Evolutionary conservation across 2,113 vertebrate genomes (phyloP), one percentile per base, ranked within the genome.

Genomic region (Platysteira castanea): DNA sequence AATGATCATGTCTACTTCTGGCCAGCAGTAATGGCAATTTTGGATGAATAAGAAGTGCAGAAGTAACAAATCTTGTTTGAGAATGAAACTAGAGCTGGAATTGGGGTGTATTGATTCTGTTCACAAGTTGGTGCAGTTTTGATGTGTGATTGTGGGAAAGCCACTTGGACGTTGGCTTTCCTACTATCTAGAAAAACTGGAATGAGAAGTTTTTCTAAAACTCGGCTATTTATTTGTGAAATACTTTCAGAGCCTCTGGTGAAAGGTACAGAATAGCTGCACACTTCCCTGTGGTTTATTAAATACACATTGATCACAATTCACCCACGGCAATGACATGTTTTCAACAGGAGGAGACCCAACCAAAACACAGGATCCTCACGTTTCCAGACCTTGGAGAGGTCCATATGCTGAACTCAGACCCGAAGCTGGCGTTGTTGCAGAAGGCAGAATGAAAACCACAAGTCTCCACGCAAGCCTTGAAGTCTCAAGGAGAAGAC

Each of bases 361-460:
- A 79, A 53, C 11, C 46, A 84, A 87, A 91, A 76, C n/a, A 63
- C 41, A 47, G 28, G 19, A 73, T 70, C 61, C 56, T 81, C 57
- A 52, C 5, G 5, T 70, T 84, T 27, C 64, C 80, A 57, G 57
- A 2, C n/a, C 49, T 28, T 37, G 46, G n/a, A 71, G 53, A 64
- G 15, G 26, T 68, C 33, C 42, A 27, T 0, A 0, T 46, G 70
- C 64, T 46, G 60, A 86, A 27, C 44, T 33, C 52, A 44, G 59
- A 42, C 31, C 26, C 8, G 8, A 74, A 49, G 39, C 49, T 12
- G 21, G 28, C 0, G 0, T 13, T 37, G 61, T 0, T 71, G 90
- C 77, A 87, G 81, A 42, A 77, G n/a, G 35, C 73, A 84, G 64
- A 71, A 91, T 16, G 70, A 84, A 94, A 84, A 87, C 41, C 49